Percentiles rank a stretch among this genome's conserved stretches.
Conservation (phyloP, 1,140 invertebrate genomes). For the Papilio polytes region DNA sequence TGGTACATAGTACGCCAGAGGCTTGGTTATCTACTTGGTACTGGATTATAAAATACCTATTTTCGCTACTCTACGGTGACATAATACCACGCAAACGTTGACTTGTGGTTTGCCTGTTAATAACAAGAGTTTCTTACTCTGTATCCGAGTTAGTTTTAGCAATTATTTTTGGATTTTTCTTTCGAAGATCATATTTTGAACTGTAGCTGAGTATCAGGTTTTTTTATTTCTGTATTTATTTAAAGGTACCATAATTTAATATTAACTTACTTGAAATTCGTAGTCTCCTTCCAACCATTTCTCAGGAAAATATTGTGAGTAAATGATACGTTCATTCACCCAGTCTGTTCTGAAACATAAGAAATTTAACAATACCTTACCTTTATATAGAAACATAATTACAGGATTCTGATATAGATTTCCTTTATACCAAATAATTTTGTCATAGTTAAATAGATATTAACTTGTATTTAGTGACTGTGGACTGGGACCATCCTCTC, state of each 20-base stretch:
- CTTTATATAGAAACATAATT: neutral
- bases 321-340: slow-evolving; percentile 86
- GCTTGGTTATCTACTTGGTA: too few relatives aligned
- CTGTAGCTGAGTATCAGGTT: neutral
- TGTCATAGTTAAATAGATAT: slow-evolving; percentile 23
- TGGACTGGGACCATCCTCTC: slow-evolving; percentile 89
- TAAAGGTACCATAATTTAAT: neutral
- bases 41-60: too few relatives aligned
- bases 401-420: too few relatives aligned
- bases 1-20: neutral
- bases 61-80: too few relatives aligned
- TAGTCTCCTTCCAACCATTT: slow-evolving; percentile 89
- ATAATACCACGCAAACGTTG: too few relatives aligned
- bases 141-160: neutral
- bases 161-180: neutral
- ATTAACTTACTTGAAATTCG: slow-evolving; percentile 75
- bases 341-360: slow-evolving; percentile 85
- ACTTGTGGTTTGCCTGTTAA: neutral
- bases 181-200: neutral
- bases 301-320: slow-evolving; percentile 92
- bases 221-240: too few relatives aligned
- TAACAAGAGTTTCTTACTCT: neutral
- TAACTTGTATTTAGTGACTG: slow-evolving; percentile 89
- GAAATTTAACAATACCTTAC: neutral
- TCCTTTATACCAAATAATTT: neutral